Conservation (phyloP, 2,797 vertebrate genomes). For the Platyrinchus mystaceus region DNA sequence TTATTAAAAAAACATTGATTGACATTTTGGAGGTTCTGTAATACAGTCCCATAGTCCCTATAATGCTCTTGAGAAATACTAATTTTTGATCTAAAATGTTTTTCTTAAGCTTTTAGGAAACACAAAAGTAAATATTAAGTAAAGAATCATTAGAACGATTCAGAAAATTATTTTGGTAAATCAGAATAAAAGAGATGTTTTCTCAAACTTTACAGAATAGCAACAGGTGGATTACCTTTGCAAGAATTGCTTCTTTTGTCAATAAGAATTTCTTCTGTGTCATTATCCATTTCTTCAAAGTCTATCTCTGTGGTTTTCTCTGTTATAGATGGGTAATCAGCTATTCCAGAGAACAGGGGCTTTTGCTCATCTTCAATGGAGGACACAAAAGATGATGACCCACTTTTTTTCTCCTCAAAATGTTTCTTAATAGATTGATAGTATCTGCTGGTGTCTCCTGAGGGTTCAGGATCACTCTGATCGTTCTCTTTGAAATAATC, state of each 20-base stretch:
- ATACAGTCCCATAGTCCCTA: neutral
- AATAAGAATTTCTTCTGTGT: conserved; percentile 73
- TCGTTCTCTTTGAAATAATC: conserved; percentile 75
- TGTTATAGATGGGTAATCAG: conserved; percentile 78
- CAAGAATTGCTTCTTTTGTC: conserved; percentile 80
- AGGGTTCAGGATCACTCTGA: conserved; percentile 75
- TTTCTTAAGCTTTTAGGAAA: neutral
- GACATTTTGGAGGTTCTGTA: neutral
- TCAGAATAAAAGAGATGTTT: neutral
- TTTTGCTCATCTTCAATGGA: conserved; percentile 88
- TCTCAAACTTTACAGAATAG: neutral
- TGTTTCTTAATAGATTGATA: conserved; percentile 83
- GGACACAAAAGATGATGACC: conserved; percentile 78
- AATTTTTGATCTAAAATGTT: neutral
- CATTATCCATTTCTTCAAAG: conserved; percentile 74
- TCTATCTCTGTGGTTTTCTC: conserved; percentile 74
- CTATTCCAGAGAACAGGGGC: conserved; percentile 83
- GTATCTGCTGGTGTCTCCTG: conserved; percentile 77
- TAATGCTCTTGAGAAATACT: neutral
- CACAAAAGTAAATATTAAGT: neutral
- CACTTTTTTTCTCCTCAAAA: conserved; percentile 80
- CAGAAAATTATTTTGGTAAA: neutral
- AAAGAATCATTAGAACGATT: neutral
- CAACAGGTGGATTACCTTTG: conserved; percentile 79
- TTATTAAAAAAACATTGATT: neutral